phyloP scores from a whole-genome alignment of 2,797 vertebrate species.

The Remorina albescens region DNA sequence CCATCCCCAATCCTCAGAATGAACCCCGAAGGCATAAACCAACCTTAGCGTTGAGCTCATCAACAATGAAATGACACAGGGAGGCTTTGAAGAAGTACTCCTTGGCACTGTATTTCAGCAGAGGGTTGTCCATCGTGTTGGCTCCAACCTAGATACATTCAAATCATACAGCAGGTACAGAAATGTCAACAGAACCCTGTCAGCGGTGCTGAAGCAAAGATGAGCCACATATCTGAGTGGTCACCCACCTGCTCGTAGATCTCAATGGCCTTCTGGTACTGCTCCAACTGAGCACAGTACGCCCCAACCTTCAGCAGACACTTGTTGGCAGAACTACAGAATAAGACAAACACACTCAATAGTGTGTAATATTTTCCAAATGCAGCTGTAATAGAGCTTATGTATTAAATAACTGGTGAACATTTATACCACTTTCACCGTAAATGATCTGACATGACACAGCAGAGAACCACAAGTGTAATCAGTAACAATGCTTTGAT shows the following conservation, averaged over 20 bases:
- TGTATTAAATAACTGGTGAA: no score
- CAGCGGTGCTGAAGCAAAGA: not conserved
- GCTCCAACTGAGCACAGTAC: slow-evolving; percentile 96
- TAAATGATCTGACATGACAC: no score
- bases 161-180: not conserved
- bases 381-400: no score
- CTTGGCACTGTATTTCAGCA: slow-evolving; percentile 98
- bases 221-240: not conserved
- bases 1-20: not conserved
- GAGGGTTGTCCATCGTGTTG: slow-evolving; percentile 97
- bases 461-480: no score
- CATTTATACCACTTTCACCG: no score
- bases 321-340: slow-evolving; percentile 95
- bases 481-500: not conserved
- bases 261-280: slow-evolving; percentile 96
- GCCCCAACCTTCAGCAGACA: slow-evolving; percentile 97
- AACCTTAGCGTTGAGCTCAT: slow-evolving; percentile 97
- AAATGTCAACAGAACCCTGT: not conserved
- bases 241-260: slow-evolving; percentile 95
- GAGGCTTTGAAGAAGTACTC: slow-evolving; percentile 99
- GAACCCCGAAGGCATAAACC: not conserved
- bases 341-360: not conserved
- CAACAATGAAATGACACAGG: slow-evolving; percentile 97
- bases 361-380: not conserved
- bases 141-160: slow-evolving; percentile 87